These are phyloP conservation scores for Kuschelorhynchus macadamiae DNA, from an alignment of 2,888 invertebrate species.

Conservation along the genomic window DNA sequence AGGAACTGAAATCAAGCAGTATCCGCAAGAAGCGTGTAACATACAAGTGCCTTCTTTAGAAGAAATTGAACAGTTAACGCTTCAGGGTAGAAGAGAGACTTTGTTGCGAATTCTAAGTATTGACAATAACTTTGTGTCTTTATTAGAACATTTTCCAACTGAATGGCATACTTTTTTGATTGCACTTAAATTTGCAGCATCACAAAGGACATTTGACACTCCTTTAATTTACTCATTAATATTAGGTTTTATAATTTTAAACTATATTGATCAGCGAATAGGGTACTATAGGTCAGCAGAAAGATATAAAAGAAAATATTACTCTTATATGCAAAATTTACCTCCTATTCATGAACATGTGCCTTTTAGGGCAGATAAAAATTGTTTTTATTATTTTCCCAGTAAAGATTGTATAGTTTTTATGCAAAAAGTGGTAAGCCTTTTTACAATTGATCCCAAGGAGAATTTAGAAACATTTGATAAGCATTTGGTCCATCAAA, in stretches of 20 bases:
- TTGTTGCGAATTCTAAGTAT: constrained; percentile 72
- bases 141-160: constrained; percentile 70
- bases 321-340: constrained; percentile 61
- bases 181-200: constrained; percentile 74
- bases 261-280: constrained; percentile 73
- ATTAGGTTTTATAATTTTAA: constrained; percentile 73
- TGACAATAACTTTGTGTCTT: constrained; percentile 61
- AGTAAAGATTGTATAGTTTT: constrained; percentile 74
- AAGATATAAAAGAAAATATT: constrained; percentile 65
- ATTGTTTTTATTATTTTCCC: constrained; percentile 71
- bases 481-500: constrained; percentile 73
- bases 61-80: constrained; percentile 61
- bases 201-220: constrained; percentile 65
- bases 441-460: constrained; percentile 73
- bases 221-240: constrained; percentile 74
- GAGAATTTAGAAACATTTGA: constrained; percentile 73
- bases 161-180: constrained; percentile 75
- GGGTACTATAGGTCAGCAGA: constrained; percentile 71
- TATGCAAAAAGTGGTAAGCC: constrained; percentile 73
- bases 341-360: constrained; percentile 22
- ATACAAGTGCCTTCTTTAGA: constrained; percentile 62
- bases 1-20: constrained; percentile 51
- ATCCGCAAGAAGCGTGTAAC: constrained; percentile 47
- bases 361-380: constrained; percentile 38
- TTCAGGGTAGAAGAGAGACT: constrained; percentile 61